phyloP scores from a whole-genome alignment of 1,140 invertebrate genomes.

The Nomia melanderi region DNA sequence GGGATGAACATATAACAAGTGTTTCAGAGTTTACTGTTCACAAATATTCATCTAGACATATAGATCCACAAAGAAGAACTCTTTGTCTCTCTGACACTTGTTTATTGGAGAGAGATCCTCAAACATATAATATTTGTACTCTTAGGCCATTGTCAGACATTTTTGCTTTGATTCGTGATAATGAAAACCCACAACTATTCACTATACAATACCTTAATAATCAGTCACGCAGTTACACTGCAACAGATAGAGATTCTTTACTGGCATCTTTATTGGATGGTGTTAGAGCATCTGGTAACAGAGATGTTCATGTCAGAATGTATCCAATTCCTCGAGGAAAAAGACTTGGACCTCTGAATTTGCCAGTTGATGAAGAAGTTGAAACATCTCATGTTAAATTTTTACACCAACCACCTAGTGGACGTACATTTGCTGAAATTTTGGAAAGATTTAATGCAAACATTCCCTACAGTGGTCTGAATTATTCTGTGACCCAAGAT shows the following conservation, averaged over 20 bases:
- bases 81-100: slow-evolving; percentile 98
- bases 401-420: slow-evolving; percentile 87
- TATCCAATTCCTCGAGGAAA: slow-evolving; percentile 90
- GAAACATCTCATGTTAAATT: slow-evolving; percentile 94
- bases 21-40: slow-evolving; percentile 95
- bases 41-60: slow-evolving; percentile 90
- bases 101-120: slow-evolving; percentile 97
- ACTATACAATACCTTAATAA: slow-evolving; percentile 97
- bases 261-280: slow-evolving; percentile 97
- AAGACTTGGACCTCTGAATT: slow-evolving; percentile 92
- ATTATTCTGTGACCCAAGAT: slow-evolving; percentile 97
- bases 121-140: slow-evolving; percentile 95
- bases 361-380: slow-evolving; percentile 96
- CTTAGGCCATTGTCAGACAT: slow-evolving; percentile 93
- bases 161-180: slow-evolving; percentile 94
- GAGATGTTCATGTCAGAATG: slow-evolving; percentile 98
- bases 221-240: slow-evolving; percentile 91
- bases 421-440: slow-evolving; percentile 85
- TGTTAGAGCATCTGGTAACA: slow-evolving; percentile 96
- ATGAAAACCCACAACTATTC: slow-evolving; percentile 96
- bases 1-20: slow-evolving; percentile 94
- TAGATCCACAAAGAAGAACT: slow-evolving; percentile 90
- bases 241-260: slow-evolving; percentile 95
- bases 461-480: slow-evolving; percentile 97
- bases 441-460: slow-evolving; percentile 98